Conservation (phyloP, 2,113 vertebrate species). For the Xiphorhynchus elegans region DNA sequence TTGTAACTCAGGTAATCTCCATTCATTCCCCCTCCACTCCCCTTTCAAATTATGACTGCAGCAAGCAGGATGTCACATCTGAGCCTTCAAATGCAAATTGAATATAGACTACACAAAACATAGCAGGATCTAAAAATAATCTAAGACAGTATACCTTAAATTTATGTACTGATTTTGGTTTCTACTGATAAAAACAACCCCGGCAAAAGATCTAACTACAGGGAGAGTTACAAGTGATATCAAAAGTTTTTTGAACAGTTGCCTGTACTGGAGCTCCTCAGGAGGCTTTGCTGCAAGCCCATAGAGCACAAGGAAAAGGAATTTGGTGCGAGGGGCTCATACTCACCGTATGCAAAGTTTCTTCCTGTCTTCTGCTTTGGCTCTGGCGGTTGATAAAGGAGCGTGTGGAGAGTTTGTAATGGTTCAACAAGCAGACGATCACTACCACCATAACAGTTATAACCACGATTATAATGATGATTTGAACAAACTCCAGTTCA, state of each 20-base stretch:
- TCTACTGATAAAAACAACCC: background rate
- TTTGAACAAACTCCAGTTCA: slow-evolving; percentile 98
- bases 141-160: background rate
- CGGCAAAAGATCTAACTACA: background rate
- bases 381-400: slow-evolving; percentile 92
- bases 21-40: background rate
- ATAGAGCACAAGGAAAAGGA: background rate
- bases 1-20: background rate
- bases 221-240: background rate
- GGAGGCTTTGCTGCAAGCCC: background rate
- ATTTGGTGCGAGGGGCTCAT: background rate
- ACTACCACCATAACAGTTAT: slow-evolving; percentile 98
- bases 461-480: slow-evolving; percentile 95
- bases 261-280: background rate
- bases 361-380: slow-evolving; percentile 87
- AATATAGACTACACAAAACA: background rate
- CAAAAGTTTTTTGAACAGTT: background rate
- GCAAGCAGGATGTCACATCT: background rate
- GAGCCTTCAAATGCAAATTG: background rate
- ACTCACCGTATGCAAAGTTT: slow-evolving; percentile 89
- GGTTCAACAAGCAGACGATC: slow-evolving; percentile 95
- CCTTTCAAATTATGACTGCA: background rate
- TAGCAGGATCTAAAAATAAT: background rate
- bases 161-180: background rate
- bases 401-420: slow-evolving; percentile 94